Base-by-base conservation (phyloP, 2,113 vertebrate genomes). In the Notothenia coriiceps region DNA sequence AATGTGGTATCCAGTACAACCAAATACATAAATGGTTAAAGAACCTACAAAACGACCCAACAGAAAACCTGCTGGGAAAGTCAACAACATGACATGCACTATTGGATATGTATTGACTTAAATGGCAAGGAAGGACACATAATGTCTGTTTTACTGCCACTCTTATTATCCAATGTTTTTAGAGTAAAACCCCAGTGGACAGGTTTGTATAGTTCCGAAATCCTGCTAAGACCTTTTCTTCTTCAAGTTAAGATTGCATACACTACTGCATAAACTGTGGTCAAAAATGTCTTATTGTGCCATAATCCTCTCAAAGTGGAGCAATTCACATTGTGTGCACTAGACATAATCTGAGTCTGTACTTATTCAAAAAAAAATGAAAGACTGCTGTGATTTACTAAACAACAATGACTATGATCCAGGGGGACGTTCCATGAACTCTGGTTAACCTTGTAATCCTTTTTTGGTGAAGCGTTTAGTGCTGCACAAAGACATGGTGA, bases 361-460 rank as follows among this genome's bases (percentile, higher is more conserved):
- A 50, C 46, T 59, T 14, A 25, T 77, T 62, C 12, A 2, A 56
- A 43, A 20, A 35, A 43, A 2, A 35, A 49, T 49, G 55, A 5
- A 33, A 55, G 43, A 43, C 47, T 17, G 40, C 10, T 54, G 67
- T 33, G 7, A 18, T 69, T 73, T 25, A 33, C 54, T 20, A 20
- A 50, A 64, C 68, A 69, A 56, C 59, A 54, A 75, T 10, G 35
- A 40, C 35, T 52, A n/a, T 14, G 55, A 78, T 78, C 54, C 50
- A 35, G 20, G 40, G 5, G 49, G 54, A 50, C 51, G 60, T 63
- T 56, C 6, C 10, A 33, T 71, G 69, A 77, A 87, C 79, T 84
- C 52, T 29, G 9, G 2, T 77, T 84, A 29, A 81, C 80, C 74
- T 83, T 13, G 17, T 50, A 59, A 55, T 68, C 13, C 69, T 65